These are phyloP conservation scores for Amphipoea oculea DNA, from an alignment of 2,888 invertebrate species.

Conservation along the genomic window DNA sequence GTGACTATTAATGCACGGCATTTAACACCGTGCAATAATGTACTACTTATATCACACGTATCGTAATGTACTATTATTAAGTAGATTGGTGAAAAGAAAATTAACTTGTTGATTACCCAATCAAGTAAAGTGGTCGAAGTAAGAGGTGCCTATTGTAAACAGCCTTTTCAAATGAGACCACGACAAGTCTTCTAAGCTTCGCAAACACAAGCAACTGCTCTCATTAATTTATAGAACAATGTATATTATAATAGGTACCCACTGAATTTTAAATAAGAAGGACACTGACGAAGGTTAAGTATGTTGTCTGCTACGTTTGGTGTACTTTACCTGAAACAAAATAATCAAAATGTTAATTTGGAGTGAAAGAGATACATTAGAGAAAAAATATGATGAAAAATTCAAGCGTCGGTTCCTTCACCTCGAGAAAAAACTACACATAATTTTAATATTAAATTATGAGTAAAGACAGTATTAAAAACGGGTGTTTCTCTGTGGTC, in stretches of 20 bases:
- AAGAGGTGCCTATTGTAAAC: constrained; percentile 12
- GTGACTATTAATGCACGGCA: no score
- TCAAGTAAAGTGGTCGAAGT: constrained; percentile 26
- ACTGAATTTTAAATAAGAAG: constrained; percentile 59
- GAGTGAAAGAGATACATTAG: constrained; percentile 10
- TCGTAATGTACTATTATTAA: background rate
- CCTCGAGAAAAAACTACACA: background rate
- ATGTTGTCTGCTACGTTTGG: constrained; percentile 45
- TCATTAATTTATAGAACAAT: constrained; percentile 51
- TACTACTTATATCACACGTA: background rate
- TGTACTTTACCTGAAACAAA: constrained; percentile 64
- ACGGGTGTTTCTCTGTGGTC: no score
- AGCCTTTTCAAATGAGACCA: constrained; percentile 17
- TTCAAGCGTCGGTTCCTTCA: background rate
- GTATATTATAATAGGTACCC: constrained; percentile 54
- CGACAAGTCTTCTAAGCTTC: constrained; percentile 32
- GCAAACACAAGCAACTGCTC: constrained; percentile 24
- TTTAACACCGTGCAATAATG: background rate
- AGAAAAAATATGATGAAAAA: background rate
- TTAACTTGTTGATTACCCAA: constrained; percentile 6
- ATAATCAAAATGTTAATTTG: constrained; percentile 55
- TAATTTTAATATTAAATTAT: background rate
- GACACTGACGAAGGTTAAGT: constrained; percentile 60
- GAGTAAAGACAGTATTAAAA: background rate
- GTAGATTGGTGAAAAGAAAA: background rate